These are phyloP conservation scores for Nothobranchius furzeri DNA, from an alignment of 2,113 vertebrate genomes.

Conservation along the genomic window DNA sequence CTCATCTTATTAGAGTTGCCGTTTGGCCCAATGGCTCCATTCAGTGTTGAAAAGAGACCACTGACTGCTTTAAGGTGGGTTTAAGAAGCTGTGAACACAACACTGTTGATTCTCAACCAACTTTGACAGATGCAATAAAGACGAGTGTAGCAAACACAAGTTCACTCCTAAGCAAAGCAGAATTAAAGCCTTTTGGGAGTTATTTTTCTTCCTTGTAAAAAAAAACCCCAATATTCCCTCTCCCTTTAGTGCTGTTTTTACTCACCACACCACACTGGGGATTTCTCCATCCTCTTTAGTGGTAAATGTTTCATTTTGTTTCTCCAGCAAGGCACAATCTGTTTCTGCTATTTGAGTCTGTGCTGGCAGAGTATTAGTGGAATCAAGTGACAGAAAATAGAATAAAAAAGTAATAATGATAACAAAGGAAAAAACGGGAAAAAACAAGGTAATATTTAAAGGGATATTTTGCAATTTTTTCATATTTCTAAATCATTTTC, in stretches of 20 bases:
- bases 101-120: conserved; percentile 1
- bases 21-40: not conserved
- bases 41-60: not conserved
- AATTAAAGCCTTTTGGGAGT: not conserved
- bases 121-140: not conserved
- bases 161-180: not conserved
- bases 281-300: not conserved
- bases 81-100: conserved; percentile 13
- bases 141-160: not conserved
- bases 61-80: not conserved
- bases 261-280: not conserved
- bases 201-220: not conserved
- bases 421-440: no score
- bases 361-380: not conserved
- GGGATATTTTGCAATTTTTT: no score
- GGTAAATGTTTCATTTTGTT: conserved; percentile 3
- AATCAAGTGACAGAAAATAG: not conserved
- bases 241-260: not conserved
- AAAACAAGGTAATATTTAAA: no score
- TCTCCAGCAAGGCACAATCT: not conserved
- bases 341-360: not conserved
- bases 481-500: no score
- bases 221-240: conserved; percentile 1
- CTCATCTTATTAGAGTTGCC: not conserved
- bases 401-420: not conserved